Base-by-base conservation (phyloP, 2,797 vertebrate genomes). In the Champsocephalus gunnari region DNA sequence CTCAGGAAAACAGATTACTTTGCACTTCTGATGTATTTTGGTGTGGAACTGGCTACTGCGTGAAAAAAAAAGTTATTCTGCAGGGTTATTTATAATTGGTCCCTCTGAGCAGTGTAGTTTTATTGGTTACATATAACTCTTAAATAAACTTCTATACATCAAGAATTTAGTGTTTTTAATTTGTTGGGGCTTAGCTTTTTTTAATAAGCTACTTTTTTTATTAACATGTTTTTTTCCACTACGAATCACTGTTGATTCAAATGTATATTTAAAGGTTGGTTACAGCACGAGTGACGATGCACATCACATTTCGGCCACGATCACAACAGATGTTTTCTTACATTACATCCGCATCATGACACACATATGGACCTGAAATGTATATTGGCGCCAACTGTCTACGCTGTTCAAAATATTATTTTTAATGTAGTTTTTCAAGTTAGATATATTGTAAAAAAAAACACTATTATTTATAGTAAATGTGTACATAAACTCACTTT, bases 291-390 rank as follows among this genome's bases (percentile, higher is more conserved):
- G 12, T 62, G 63, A 66, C 17, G 19, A 63, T 73, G 14, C 51
- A 62, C 34, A 16, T 56, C 56, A 53, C 14, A 68, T 67, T 73
- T 78, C 34, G 71, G 9, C 24, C 47, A 10, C 51, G 45, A 84
- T 73, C 34, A 77, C 9, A 66, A 66, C 72, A 76, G 56, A 77
- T 69, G 72, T 73, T 84, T 86, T 77, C n/a, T 43, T 73, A 56
- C 74, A 43, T 53, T 48, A 61, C 56, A 71, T 57, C 65, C 19
- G 12, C 56, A 44, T 66, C 73, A 56, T 62, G 43, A 64, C 79
- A 78, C 79, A 89, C 83, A 87, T 88, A 70, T 88, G 80, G 80
- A 75, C 17, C 71, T 63, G 51, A 60, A 80, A 50, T 55, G 60
- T 21, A 50, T 10, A 56, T 69, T 38, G 34, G 73, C 80, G 79